Base-by-base conservation (phyloP, 2,888 invertebrate genomes). In the Acronicta alni region DNA sequence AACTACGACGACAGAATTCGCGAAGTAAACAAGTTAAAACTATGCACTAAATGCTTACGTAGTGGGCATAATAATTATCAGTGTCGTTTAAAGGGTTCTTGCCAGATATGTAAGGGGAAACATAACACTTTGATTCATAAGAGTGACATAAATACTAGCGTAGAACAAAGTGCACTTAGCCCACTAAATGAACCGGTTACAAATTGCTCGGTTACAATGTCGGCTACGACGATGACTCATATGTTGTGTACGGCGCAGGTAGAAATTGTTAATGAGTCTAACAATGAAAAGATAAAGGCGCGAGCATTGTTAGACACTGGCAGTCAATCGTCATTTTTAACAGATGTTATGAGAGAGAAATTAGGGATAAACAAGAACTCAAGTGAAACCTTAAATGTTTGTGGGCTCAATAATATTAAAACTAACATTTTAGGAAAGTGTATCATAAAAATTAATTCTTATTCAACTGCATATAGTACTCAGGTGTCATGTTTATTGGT, bases 361-460 rank as follows among this genome's bases (percentile, higher is more conserved):
- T 43, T 52, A 20, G 23, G 32, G 7, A 6, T 52, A 17, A 16
- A 20, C 12, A 26, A 14, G 16, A 9, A 44, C 30, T 30, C 10
- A 20, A 53, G 1, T 45, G 44, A 45, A 16, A 16, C 45, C 2
- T 16, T 45, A 4, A 6, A 18, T 12, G 16, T 45, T 38, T 43
- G 43, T 6, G 52, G 52, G 8, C 43, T 53, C 3, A 53, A 53
- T 53, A 53, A 53, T 44, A n/a, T 53, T 16, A 12, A 53, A 44
- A 57, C 51, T 39, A 57, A 42, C 41, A 52, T 57, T 57, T 46
- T 39, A 52, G 57, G 57, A 42, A 57, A 46, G 39, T 57, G 52
- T 57, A 16, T 41, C 42, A 18, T 54, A 12, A 56, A 23, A 18
- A 37, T 43, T 15, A 39, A 54, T 5, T 54, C 54, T 5, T 7